phyloP scores from a whole-genome alignment of 2,797 vertebrate species.

The Clarias platycephalus region DNA sequence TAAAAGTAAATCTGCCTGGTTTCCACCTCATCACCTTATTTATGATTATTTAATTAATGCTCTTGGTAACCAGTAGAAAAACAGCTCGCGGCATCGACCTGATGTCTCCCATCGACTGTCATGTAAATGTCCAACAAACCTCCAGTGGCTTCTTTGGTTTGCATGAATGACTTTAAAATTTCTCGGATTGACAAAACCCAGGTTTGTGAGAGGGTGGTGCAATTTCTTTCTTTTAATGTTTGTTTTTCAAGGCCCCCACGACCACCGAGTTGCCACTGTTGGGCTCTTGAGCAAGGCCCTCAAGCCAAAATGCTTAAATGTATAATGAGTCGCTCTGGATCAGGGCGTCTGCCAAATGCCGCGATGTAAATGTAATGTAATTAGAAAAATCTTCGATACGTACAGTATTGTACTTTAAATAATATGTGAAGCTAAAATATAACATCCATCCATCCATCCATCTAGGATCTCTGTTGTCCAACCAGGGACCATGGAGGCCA shows the following conservation, averaged over 20 bases:
- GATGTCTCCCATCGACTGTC: background rate
- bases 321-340: too few species aligned
- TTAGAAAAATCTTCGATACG: background rate
- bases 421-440: background rate
- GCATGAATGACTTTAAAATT: conserved; percentile 4
- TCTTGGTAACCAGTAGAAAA: background rate
- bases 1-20: background rate
- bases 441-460: background rate
- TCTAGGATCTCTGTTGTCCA: too few species aligned
- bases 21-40: background rate
- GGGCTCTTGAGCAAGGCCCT: too few species aligned
- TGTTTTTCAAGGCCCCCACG: too few species aligned
- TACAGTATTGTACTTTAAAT: background rate
- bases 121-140: conserved; percentile 13
- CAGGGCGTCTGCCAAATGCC: too few species aligned
- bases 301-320: too few species aligned
- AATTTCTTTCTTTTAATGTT: too few species aligned
- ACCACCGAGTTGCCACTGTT: too few species aligned
- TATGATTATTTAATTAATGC: conserved; percentile 4
- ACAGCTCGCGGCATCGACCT: background rate
- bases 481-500: too few species aligned
- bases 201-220: background rate
- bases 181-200: background rate
- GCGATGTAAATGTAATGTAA: background rate
- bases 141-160: background rate